Conservation (phyloP, 2,797 vertebrate species). For the Glossophaga mutica region DNA sequence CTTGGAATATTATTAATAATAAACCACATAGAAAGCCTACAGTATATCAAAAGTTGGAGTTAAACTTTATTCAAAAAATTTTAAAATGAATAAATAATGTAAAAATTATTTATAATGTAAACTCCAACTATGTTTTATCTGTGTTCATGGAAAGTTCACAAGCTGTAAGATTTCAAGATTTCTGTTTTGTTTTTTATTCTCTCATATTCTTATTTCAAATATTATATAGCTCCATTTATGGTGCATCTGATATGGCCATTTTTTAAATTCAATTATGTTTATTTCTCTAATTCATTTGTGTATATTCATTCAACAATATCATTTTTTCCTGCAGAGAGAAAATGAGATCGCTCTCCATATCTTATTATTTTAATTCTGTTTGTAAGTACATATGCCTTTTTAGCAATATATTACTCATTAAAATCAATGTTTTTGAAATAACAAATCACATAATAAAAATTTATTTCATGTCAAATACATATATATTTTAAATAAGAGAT, state of each 20-base stretch:
- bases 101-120: not conserved
- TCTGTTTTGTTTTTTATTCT: not conserved
- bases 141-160: not conserved
- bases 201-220: not conserved
- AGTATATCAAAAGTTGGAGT: not conserved
- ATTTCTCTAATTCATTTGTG: not conserved
- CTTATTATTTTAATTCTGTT: not conserved
- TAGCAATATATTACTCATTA: not conserved
- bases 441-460: not conserved
- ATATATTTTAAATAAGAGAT: not conserved
- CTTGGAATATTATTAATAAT: not conserved
- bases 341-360: not conserved
- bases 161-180: not conserved
- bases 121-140: not conserved
- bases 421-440: constrained; percentile 25
- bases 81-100: not conserved
- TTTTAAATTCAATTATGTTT: not conserved
- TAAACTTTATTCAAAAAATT: not conserved
- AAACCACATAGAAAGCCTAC: not conserved
- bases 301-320: not conserved
- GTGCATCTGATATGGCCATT: not conserved
- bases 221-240: not conserved
- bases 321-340: not conserved
- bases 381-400: not conserved
- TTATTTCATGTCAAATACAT: not conserved